A percentile compares a stretch with the other conserved stretches of the same genome.
Evolutionary conservation across 2,113 vertebrate species (phyloP).

Genomic region (Globicephala melas): DNA sequence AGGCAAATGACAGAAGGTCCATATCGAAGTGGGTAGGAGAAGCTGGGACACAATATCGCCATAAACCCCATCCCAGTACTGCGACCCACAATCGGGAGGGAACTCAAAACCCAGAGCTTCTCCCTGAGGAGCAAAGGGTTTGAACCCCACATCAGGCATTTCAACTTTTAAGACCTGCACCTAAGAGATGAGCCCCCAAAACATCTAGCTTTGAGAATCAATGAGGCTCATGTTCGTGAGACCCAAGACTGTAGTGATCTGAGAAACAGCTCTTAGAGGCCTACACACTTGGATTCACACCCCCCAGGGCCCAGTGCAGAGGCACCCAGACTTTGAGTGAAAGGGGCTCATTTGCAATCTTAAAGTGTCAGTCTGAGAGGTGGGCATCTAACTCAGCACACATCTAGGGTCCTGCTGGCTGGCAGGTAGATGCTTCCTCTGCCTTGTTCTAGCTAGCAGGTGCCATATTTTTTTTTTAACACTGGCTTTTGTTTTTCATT

Average conservation of each 20-base stretch:
- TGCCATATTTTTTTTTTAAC: background rate
- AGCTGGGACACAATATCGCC: background rate
- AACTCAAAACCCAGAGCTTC: background rate
- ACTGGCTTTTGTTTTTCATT: background rate
- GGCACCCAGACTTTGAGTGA: background rate
- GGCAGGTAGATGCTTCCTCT: background rate
- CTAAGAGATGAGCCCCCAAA: background rate
- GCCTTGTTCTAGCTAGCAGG: background rate
- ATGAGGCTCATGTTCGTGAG: background rate
- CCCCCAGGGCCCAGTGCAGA: background rate
- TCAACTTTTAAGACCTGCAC: background rate
- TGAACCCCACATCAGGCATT: background rate
- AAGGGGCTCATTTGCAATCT: background rate
- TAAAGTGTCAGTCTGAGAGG: background rate
- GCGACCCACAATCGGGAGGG: background rate
- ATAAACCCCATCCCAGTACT: background rate
- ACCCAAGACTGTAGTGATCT: background rate
- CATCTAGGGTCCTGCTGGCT: too few species aligned
- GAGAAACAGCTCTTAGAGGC: background rate
- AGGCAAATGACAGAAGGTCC: background rate
- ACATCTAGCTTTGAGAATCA: background rate
- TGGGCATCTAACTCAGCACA: background rate
- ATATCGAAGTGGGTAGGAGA: background rate
- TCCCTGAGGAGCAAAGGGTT: background rate
- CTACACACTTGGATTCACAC: accelerated